Base-by-base conservation (phyloP, 53 echinoderm and acorn worm species). In the Stichopus horrens region DNA sequence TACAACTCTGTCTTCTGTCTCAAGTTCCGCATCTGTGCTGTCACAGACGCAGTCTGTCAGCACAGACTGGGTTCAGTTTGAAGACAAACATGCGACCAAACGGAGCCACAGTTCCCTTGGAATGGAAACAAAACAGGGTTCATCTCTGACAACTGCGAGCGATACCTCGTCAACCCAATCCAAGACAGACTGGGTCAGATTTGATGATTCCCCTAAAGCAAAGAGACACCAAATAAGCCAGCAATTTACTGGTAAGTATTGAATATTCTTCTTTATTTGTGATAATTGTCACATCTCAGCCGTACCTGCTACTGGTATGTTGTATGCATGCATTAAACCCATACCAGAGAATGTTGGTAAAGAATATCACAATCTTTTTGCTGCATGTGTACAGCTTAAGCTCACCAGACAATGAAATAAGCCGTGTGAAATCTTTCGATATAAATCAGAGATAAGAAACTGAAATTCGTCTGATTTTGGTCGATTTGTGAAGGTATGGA, bases 11-110 rank as follows among this genome's bases (percentile, higher is more conserved):
- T 79, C 79, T n/a, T 55, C 54, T 37, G n/a, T 79, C 9, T 19
- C 79, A 20, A 56, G 54, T 11, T 20, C 79, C 7, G 56, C 54
- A 1, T 54, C 79, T n/a, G 79, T 55, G 16, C 8, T 55, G 6
- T 79, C 79, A 79, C 79, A 79, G 79, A 54, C 79, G 2, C 79
- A 79, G 79, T 56, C 88, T 11, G 75, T 73, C 4, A 76, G 79
- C 8, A 59, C 58, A 9, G 74, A 83, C 76, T 91, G 91, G 91
- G 83, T 91, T 19, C 73, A 88, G 63, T 91, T 91, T 53, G 54
- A 88, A 53, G 88, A 91, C n/a, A 73, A 87, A n/a, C 20, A 88
- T 63, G 73, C 76, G 20, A 58, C 57, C 9, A 88, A 59, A 20
- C n/a, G 79, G 54, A 55, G 54, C 18, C 79, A 79, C n/a, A 79